Evolutionary conservation across 2,113 vertebrate species (phyloP), one percentile per base, ranked within the genome.

Genomic region (Chlorodrepanis virens): DNA sequence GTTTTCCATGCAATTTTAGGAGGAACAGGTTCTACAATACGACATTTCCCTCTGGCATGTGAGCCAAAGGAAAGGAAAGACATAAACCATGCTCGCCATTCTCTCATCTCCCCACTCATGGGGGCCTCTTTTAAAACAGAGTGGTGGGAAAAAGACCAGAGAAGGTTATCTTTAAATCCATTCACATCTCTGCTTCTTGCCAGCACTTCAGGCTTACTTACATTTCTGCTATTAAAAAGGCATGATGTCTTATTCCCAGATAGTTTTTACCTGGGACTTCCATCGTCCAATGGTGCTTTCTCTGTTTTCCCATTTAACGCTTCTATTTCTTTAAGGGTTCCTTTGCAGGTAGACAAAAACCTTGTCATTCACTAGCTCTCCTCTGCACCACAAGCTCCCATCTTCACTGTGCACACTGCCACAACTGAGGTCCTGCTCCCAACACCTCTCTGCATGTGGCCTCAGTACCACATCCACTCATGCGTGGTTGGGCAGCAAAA

Each of bases 381-480:
- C 54, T 71, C 63, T 56, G 21, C 24, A 40, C 33, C 49, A 39
- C 22, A 28, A 27, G 28, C 28, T 83, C 28, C 53, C 11, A 40
- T 40, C 39, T 31, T 24, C 29, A 45, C 21, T 2, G 0, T 9
- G 9, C 29, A 37, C 2, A 1, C 11, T 2, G 2, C 67, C 49
- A 56, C 0, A 0, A 17, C 47, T 28, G 61, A 75, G 19, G 31
- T 76, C 57, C 54, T 39, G 33, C 49, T 83, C 21, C 61, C 31
- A 12, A 52, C 1, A 0, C 40, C 39, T 50, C 44, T 54, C 3
- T 61, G 17, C 25, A 20, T 19, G 2, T 25, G 56, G 63, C 28
- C n/a, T 70, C 5, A 19, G 35, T 31, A 42, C 60, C 65, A 35
- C 64, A 60, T 16, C 1, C 3, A 5, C 42, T 54, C 1, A 0